Base-by-base conservation (phyloP, 2,888 invertebrate genomes). In the Tanytarsus gracilentus region DNA sequence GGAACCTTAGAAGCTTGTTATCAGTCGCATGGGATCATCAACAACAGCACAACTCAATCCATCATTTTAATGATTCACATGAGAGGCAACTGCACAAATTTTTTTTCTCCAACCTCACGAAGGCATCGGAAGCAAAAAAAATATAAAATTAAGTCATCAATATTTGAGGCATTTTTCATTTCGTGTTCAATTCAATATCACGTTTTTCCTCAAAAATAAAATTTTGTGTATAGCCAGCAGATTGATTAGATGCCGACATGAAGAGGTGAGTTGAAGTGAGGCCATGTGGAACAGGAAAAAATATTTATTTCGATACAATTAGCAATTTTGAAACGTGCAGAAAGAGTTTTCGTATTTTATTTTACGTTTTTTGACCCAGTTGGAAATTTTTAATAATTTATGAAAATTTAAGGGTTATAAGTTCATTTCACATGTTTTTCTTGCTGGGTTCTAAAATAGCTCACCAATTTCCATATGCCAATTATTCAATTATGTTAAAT, bases 71-170 rank as follows among this genome's bases (percentile, higher is more conserved):
- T 26, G 39, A 53, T 55, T 55, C 44, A 40, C 30, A 21, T 55
- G 53, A 6, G 36, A n/a, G 6, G 39, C 52, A 39, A 23, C 53
- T 36, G 53, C 21, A 39, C 36, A 33, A 33, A n/a, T 33, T 36
- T 16, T 36, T 36, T 14, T 14, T 36, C 16, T 44, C 44, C 44
- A 44, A 23, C 21, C 44, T 23, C 11, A 33, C 23, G 44, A 9
- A 44, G 6, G 23, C 8, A 23, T 23, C 3, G 14, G 36, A 36
- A 36, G n/a, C n/a, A 40, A 5, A 40, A 7, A 40, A 18, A 50
- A 21, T 11, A 53, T n/a, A 33, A 48, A 48, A 58, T 58, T 58
- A 58, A 58, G 58, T 26, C 48, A 48, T 58, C 58, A 58, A 58
- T 14, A 21, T 44, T 27, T 4, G 14, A 25, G 14, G 11, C 21